Conservation (phyloP, 2,888 invertebrate species). For the Torymus aiolomorphi region DNA sequence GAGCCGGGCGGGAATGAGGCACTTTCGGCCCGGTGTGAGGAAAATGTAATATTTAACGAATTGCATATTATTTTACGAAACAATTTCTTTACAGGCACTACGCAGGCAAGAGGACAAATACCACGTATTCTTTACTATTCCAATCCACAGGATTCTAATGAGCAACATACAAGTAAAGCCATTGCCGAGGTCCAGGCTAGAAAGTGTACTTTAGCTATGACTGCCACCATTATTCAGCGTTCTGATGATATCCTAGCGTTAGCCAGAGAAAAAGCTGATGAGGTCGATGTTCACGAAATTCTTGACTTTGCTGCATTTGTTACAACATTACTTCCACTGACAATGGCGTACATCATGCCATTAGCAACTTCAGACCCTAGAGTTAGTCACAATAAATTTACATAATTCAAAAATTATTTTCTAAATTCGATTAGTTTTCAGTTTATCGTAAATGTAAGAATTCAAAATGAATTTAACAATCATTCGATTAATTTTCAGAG, state of each 20-base stretch:
- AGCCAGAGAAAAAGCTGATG: constrained; percentile 84
- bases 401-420: constrained; percentile 1
- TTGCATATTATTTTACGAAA: no score
- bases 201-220: constrained; percentile 85
- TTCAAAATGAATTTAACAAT: no score
- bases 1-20: no score
- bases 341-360: constrained; percentile 90
- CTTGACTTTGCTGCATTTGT: constrained; percentile 81
- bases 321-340: constrained; percentile 88
- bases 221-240: constrained; percentile 86
- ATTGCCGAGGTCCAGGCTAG: constrained; percentile 81
- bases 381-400: constrained; percentile 76
- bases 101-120: constrained; percentile 94
- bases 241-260: constrained; percentile 86
- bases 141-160: constrained; percentile 80
- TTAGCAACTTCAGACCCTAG: constrained; percentile 88
- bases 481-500: constrained; percentile 78
- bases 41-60: no score
- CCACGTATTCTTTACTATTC: constrained; percentile 94
- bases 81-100: constrained; percentile 79
- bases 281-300: constrained; percentile 78
- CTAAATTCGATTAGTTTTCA: no score
- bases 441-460: no score
- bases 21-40: no score
- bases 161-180: constrained; percentile 78